Percentiles rank a stretch among this genome's conserved stretches.
phyloP scores from a whole-genome alignment of 2,888 invertebrate species.

The Melanchra persicariae region DNA sequence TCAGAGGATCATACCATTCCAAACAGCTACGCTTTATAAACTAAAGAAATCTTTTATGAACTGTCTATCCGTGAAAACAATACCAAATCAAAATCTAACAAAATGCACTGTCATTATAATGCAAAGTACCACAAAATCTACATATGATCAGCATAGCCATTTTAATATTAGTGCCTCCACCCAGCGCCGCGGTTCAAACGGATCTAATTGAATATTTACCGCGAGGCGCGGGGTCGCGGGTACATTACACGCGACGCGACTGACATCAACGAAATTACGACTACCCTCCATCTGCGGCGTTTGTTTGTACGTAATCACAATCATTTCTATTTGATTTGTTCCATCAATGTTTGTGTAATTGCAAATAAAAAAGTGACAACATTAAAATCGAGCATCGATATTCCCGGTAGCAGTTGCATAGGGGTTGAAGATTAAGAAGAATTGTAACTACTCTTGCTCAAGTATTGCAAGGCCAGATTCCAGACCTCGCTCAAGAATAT shows the following conservation, averaged over 20 bases:
- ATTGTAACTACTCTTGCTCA: neutral
- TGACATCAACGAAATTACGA: constrained; percentile 62
- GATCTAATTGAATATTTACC: constrained; percentile 68
- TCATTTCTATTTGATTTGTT: constrained; percentile 55
- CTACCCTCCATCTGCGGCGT: constrained; percentile 39
- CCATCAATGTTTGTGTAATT: constrained; percentile 55
- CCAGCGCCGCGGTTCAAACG: constrained; percentile 51
- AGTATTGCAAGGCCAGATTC: neutral
- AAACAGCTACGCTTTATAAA: neutral
- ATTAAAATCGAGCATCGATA: neutral
- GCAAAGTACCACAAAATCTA: constrained; percentile 37
- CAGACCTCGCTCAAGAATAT: neutral
- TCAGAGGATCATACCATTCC: too few relatives aligned
- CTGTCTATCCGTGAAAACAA: neutral
- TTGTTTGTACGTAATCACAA: constrained; percentile 55
- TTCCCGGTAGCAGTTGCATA: neutral
- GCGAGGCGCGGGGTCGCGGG: constrained; percentile 42
- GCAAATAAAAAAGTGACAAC: neutral
- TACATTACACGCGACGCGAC: constrained; percentile 61
- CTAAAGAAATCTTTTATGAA: neutral
- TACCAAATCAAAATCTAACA: constrained; percentile 31
- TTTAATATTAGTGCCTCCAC: constrained; percentile 27
- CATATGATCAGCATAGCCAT: constrained; percentile 40
- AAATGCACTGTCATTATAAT: constrained; percentile 31
- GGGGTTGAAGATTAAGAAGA: neutral